phyloP scores from a whole-genome alignment of 2,797 vertebrate genomes.

The Gambusia yucatana region DNA sequence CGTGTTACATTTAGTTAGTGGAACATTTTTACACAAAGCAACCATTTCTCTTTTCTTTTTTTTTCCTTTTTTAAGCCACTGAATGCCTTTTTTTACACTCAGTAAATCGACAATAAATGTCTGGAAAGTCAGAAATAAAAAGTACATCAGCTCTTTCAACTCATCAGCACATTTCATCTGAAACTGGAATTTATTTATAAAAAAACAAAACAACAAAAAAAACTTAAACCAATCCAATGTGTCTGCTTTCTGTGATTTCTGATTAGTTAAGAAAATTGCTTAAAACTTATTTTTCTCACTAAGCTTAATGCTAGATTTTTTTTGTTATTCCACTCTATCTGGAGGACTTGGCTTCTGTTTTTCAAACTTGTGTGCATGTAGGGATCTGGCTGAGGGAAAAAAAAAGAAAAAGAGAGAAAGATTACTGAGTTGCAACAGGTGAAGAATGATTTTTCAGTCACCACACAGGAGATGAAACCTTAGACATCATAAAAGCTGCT shows the following conservation, averaged over 20 bases:
- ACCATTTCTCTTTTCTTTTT: background rate
- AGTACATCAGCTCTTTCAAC: slow-evolving; percentile 42
- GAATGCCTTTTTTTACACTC: slow-evolving; percentile 9
- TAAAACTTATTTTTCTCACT: background rate
- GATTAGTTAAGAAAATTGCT: slow-evolving; percentile 62
- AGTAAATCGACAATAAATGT: slow-evolving; percentile 11
- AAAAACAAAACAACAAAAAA: slow-evolving; percentile 61
- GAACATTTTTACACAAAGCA: background rate
- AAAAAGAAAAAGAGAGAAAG: background rate
- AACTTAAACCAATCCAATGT: slow-evolving; percentile 55
- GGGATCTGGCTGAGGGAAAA: background rate
- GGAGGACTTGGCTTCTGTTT: slow-evolving; percentile 1
- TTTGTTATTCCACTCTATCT: slow-evolving; percentile 10
- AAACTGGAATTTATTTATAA: slow-evolving; percentile 55
- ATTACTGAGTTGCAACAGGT: slow-evolving; percentile 49
- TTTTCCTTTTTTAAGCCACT: background rate
- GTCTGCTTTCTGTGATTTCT: slow-evolving; percentile 52
- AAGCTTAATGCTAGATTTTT: background rate
- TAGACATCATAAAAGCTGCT: slow-evolving; percentile 49
- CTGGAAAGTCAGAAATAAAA: slow-evolving; percentile 30
- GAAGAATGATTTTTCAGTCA: slow-evolving; percentile 49
- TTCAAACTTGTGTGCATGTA: slow-evolving; percentile 11
- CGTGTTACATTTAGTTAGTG: background rate
- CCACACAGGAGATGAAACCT: slow-evolving; percentile 49
- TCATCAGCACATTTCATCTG: slow-evolving; percentile 64